Base-by-base conservation (phyloP, 1,140 invertebrate genomes). In the Lethrus apterus region DNA sequence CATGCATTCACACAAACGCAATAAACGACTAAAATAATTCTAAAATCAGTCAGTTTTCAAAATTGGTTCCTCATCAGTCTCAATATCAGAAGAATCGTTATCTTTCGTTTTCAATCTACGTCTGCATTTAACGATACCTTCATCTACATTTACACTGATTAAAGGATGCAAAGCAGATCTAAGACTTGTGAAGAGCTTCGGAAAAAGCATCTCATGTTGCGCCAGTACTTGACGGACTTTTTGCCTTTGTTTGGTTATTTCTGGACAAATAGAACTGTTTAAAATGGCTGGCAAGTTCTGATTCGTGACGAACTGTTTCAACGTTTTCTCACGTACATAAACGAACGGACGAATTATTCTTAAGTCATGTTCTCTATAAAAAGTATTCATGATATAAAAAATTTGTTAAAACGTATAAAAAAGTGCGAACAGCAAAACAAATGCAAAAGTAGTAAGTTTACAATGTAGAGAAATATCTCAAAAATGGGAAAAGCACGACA, bases 341-440 rank as follows among this genome's bases (percentile, higher is more conserved):
- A 90, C 82, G 59, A 93, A 86, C 1, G 91, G 91, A 38, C 91
- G 73, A 46, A 93, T 85, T 4, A 95, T 81, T 51, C 89, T 72
- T 19, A 94, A 64, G 59, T 89, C 83, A 46, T 82, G 78, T 45
- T 90, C 84, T 52, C 83, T 86, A 64, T n/a, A 23, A 38, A 33
- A 14, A 7, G 21, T 9, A 23, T n/a, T n/a, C n/a, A n/a, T n/a
- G n/a, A n/a, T n/a, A n/a, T n/a, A n/a, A n/a, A n/a, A n/a, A n/a
- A n/a, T n/a, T n/a, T n/a, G n/a, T n/a, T n/a, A n/a, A n/a, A n/a
- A n/a, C n/a, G n/a, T n/a, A n/a, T n/a, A n/a, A n/a, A n/a, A n/a
- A n/a, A n/a, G n/a, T n/a, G n/a, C n/a, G n/a, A n/a, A n/a, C n/a
- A n/a, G n/a, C n/a, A n/a, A n/a, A n/a, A n/a, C n/a, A n/a, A n/a